Evolutionary conservation across 2,113 vertebrate genomes (phyloP).

Genomic region (Pollachius pollachius): DNA sequence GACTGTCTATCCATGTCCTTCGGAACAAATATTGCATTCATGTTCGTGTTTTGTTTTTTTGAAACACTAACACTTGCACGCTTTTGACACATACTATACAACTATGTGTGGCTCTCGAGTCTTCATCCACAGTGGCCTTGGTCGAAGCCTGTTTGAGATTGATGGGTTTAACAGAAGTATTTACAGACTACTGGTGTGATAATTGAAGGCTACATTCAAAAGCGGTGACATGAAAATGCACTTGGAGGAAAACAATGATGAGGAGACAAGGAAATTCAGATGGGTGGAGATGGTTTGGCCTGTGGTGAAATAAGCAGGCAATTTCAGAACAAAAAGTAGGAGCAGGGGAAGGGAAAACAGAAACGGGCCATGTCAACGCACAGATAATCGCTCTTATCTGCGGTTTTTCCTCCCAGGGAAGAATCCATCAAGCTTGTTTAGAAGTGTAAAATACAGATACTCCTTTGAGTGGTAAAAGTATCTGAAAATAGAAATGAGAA

Average conservation of each 20-base stretch:
- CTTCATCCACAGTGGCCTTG: not conserved
- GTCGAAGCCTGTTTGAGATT: conserved; percentile 32
- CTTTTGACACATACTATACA: too few relatives aligned
- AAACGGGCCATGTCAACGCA: conserved; percentile 51
- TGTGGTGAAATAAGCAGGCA: conserved; percentile 41
- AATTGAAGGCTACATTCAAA: conserved; percentile 48
- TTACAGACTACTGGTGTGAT: conserved; percentile 39
- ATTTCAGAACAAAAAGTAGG: conserved; percentile 33
- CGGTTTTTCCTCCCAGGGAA: conserved; percentile 44
- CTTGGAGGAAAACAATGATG: not conserved
- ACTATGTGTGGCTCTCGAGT: too few relatives aligned
- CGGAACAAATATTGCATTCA: too few relatives aligned
- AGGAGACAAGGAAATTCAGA: conserved; percentile 10
- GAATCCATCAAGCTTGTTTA: conserved; percentile 56
- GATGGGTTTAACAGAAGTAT: conserved; percentile 39
- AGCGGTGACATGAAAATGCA: conserved; percentile 44
- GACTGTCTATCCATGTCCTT: conserved; percentile 8
- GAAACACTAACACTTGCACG: too few relatives aligned
- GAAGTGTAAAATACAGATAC: conserved; percentile 13
- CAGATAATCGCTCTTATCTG: conserved; percentile 53
- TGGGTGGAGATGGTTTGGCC: conserved; percentile 15
- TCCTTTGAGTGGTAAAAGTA: too few relatives aligned
- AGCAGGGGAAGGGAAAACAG: conserved; percentile 36
- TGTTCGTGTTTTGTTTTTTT: too few relatives aligned
- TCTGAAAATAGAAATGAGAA: not conserved